Conservation (phyloP, 1,140 invertebrate genomes). For the Neotoxoptera formosana region DNA sequence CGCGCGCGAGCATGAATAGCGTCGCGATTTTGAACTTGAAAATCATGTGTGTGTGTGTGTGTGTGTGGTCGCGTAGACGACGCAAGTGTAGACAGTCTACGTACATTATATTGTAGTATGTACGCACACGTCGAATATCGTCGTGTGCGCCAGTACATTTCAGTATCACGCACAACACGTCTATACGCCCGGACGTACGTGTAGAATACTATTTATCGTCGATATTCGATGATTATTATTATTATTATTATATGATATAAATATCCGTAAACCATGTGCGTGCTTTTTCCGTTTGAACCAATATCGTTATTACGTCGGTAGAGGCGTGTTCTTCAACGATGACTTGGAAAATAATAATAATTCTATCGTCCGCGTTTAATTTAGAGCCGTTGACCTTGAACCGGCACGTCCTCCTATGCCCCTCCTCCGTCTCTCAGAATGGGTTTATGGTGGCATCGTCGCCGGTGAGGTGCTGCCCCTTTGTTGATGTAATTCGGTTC, state of each 20-base stretch:
- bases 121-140: neutral
- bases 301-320: neutral
- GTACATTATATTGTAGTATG: neutral
- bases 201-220: neutral
- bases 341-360: neutral
- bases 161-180: neutral
- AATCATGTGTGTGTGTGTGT: neutral
- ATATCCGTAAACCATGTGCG: neutral
- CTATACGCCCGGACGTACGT: neutral
- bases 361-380: neutral
- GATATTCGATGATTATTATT: neutral
- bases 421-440: neutral
- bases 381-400: constrained; percentile 46
- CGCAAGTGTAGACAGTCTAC: neutral
- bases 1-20: neutral
- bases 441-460: neutral
- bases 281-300: neutral
- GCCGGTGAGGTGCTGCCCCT: constrained; percentile 14
- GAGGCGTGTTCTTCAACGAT: neutral
- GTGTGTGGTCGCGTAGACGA: neutral
- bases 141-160: neutral
- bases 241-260: neutral
- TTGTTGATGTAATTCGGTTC: constrained; percentile 43
- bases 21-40: constrained; percentile 41
- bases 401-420: neutral